Conservation (phyloP, 2,797 vertebrate genomes). For the Argyrosomus regius region DNA sequence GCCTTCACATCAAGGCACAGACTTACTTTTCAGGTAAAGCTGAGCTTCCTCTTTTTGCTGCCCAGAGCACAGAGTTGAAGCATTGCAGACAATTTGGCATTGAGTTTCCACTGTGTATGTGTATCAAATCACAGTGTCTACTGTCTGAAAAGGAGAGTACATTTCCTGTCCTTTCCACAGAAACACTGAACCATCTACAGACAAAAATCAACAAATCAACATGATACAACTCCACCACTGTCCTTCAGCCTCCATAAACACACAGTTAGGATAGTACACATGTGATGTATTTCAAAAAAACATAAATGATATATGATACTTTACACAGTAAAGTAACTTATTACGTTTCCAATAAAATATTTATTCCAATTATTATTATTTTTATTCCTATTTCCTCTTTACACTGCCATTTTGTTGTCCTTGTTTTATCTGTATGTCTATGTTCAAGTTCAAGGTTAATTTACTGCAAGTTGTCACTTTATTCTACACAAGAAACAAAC, state of each 20-base stretch:
- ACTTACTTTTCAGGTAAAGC: slow-evolving; percentile 56
- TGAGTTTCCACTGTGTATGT: slow-evolving; percentile 45
- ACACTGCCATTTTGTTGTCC: not conserved
- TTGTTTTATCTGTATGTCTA: not conserved
- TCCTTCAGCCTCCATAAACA: slow-evolving; percentile 17
- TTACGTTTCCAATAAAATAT: not conserved
- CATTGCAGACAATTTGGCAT: slow-evolving; percentile 40
- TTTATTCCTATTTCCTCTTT: no score
- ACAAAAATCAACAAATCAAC: slow-evolving; percentile 14
- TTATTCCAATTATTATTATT: not conserved
- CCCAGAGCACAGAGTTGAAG: slow-evolving; percentile 51
- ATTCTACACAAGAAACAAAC: not conserved
- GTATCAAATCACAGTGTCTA: slow-evolving; percentile 27
- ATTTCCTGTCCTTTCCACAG: slow-evolving; percentile 9
- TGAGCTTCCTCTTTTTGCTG: slow-evolving; percentile 48
- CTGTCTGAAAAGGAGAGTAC: slow-evolving; percentile 30
- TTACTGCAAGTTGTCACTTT: not conserved
- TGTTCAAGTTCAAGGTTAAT: not conserved
- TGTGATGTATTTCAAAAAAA: not conserved
- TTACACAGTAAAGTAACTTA: not conserved
- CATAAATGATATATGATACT: not conserved
- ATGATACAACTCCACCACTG: not conserved
- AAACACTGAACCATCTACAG: slow-evolving; percentile 38
- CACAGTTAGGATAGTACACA: not conserved
- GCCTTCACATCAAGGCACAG: slow-evolving; percentile 67